Evolutionary conservation across 2,797 vertebrate genomes (phyloP).

Genomic region (Cyclura pinguis): DNA sequence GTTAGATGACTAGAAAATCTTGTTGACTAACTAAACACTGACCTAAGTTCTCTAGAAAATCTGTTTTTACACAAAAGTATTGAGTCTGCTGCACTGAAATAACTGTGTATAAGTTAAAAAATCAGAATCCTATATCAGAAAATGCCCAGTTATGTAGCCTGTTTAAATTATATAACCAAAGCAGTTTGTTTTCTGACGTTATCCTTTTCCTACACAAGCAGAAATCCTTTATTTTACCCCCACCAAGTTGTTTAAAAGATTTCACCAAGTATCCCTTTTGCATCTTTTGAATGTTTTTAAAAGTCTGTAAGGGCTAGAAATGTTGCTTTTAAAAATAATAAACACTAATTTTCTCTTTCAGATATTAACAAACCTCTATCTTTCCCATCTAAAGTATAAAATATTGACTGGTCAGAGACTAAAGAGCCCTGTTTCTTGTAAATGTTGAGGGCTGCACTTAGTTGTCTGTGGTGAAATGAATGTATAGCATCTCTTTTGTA

Average conservation of each 20-base stretch:
- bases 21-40: not conserved
- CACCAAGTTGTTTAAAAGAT: not conserved
- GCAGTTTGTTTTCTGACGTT: not conserved
- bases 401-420: not conserved
- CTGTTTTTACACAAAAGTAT: not conserved
- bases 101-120: not conserved
- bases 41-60: not conserved
- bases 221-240: too few species aligned
- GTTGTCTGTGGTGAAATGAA: not conserved
- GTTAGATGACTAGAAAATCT: not conserved
- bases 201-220: not conserved
- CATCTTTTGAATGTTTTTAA: not conserved
- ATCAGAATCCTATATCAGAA: not conserved
- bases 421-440: not conserved
- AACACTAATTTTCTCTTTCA: not conserved
- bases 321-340: not conserved
- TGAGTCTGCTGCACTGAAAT: not conserved
- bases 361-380: not conserved
- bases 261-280: too few species aligned
- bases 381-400: not conserved
- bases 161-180: not conserved
- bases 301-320: not conserved
- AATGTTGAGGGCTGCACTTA: not conserved
- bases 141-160: not conserved
- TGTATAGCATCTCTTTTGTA: not conserved